phyloP scores from a whole-genome alignment of 2,113 vertebrate species.

The Gracilinanus agilis region DNA sequence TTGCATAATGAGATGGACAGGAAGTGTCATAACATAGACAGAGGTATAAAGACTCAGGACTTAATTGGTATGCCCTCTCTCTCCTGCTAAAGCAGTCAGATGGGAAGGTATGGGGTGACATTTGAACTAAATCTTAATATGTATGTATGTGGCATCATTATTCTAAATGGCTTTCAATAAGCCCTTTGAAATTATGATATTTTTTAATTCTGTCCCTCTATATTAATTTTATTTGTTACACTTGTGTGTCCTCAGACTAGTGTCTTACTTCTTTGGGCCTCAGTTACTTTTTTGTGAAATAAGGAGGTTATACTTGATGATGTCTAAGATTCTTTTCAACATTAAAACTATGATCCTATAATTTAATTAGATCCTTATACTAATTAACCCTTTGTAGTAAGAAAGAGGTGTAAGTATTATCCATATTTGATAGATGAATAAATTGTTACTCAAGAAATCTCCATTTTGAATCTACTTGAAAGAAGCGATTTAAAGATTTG shows the following conservation, averaged over 20 bases:
- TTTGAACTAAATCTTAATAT: no score
- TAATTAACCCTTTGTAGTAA: not conserved
- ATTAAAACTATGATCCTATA: not conserved
- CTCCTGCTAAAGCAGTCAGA: no score
- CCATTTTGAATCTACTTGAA: constrained; percentile 6
- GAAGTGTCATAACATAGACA: no score
- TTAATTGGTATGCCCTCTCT: no score
- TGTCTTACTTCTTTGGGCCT: not conserved
- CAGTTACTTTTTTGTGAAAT: not conserved
- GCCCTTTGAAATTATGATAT: no score
- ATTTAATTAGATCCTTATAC: not conserved
- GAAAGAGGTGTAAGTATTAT: not conserved
- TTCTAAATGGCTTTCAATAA: no score
- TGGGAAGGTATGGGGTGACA: no score
- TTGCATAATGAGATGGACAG: no score
- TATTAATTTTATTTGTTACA: no score
- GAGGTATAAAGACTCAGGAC: no score
- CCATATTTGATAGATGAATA: not conserved
- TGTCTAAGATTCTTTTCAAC: not conserved
- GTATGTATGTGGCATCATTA: no score
- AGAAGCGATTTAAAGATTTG: constrained; percentile 8
- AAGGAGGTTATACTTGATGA: not conserved
- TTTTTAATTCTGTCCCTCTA: no score
- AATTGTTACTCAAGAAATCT: not conserved
- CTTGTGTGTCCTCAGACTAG: not conserved